Evolutionary conservation across 2,888 invertebrate genomes (phyloP).

Genomic region (Acrobasis repandana): DNA sequence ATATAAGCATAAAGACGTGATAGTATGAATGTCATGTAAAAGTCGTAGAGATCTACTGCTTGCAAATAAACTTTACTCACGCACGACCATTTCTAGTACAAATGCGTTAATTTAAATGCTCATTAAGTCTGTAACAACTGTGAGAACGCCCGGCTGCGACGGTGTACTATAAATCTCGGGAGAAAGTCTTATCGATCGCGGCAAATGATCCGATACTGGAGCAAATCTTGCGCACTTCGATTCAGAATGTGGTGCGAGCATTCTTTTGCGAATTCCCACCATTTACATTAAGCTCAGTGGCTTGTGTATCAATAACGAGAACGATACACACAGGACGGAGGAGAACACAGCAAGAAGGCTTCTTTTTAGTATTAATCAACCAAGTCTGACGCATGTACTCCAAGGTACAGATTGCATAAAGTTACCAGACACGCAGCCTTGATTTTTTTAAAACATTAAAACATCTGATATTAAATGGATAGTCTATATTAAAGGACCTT

Average conservation of each 20-base stretch:
- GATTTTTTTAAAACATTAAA: too few relatives aligned
- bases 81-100: not conserved
- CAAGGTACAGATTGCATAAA: too few relatives aligned
- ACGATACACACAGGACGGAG: not conserved
- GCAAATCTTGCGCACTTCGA: constrained; percentile 22
- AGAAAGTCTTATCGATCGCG: constrained; percentile 24
- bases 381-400: too few relatives aligned
- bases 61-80: not conserved
- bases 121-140: constrained; percentile 8
- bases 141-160: not conserved
- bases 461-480: too few relatives aligned
- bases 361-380: too few relatives aligned
- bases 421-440: too few relatives aligned
- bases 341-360: not conserved
- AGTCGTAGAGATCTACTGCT: too few relatives aligned
- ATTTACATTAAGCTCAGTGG: constrained; percentile 10
- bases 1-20: too few relatives aligned
- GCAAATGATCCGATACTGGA: constrained; percentile 8
- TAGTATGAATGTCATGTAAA: too few relatives aligned
- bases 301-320: not conserved
- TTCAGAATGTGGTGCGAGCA: constrained; percentile 30
- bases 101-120: not conserved
- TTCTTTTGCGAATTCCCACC: constrained; percentile 24
- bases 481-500: too few relatives aligned
- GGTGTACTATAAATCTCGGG: constrained; percentile 6